These are phyloP conservation scores for Leptestheria dahalacensis DNA, from an alignment of 1,140 invertebrate species.

Conservation along the genomic window DNA sequence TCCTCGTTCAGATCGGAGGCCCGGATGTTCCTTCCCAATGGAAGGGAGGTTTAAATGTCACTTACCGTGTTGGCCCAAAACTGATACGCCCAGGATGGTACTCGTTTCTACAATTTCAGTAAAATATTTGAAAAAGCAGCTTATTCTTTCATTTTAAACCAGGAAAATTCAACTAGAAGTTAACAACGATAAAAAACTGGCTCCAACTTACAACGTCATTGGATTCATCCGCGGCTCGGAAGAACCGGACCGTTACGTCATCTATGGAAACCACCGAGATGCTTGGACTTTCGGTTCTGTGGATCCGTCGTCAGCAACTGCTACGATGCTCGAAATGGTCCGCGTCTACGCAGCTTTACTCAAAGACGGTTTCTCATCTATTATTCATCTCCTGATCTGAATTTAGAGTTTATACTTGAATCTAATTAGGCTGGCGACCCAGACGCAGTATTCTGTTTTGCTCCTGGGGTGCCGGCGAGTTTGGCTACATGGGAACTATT, in stretches of 20 bases:
- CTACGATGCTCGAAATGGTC: conserved; percentile 29
- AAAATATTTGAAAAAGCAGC: too few relatives aligned
- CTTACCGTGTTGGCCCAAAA: conserved; percentile 33
- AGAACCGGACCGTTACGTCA: conserved; percentile 40
- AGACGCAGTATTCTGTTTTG: conserved; percentile 32
- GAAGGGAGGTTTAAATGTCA: conserved; percentile 31
- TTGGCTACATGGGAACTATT: conserved; percentile 22
- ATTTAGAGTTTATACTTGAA: background rate
- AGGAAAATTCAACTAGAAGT: conserved; percentile 24
- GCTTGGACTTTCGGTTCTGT: conserved; percentile 41
- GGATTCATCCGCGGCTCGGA: conserved; percentile 31
- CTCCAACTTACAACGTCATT: conserved; percentile 32
- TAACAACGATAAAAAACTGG: conserved; percentile 23
- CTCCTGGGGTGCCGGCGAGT: conserved; percentile 25
- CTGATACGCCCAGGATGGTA: conserved; percentile 23
- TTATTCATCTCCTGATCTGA: background rate
- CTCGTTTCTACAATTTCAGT: too few relatives aligned
- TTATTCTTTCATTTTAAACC: background rate
- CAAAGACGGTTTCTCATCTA: conserved; percentile 14
- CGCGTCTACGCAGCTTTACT: conserved; percentile 16
- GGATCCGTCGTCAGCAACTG: conserved; percentile 39
- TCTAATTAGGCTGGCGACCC: conserved; percentile 28
- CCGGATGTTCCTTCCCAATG: conserved; percentile 27
- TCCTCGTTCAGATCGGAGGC: conserved; percentile 23
- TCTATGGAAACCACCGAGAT: conserved; percentile 43